Evolutionary conservation across 2,113 vertebrate species (phyloP).

Genomic region (Hepsetus odoe): DNA sequence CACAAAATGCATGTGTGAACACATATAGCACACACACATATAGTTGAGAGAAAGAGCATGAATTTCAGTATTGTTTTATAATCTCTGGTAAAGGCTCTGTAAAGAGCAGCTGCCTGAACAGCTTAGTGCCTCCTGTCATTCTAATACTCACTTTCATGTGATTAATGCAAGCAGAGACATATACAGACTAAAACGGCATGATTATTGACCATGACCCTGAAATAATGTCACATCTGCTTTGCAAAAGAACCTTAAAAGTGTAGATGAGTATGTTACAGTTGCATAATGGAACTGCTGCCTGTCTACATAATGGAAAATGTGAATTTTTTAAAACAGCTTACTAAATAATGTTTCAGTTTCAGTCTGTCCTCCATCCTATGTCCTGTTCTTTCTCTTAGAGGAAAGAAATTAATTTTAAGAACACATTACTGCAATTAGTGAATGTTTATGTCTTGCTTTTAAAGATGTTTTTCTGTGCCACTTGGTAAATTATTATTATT

Average conservation of each 20-base stretch:
- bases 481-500: no score
- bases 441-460: no score
- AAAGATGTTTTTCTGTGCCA: no score
- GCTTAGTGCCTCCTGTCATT: conserved; percentile 13
- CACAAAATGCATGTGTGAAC: conserved; percentile 38
- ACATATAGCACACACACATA: conserved; percentile 55
- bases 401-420: no score
- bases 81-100: conserved; percentile 39
- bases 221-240: not conserved
- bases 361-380: not conserved
- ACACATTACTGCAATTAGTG: not conserved
- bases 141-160: conserved; percentile 36
- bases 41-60: not conserved
- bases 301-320: not conserved
- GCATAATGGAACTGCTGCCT: not conserved
- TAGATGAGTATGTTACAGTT: not conserved
- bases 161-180: conserved; percentile 28
- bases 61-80: conserved; percentile 36
- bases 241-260: not conserved
- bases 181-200: conserved; percentile 3
- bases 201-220: not conserved
- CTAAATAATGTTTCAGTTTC: not conserved
- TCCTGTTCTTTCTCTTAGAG: not conserved
- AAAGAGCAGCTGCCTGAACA: conserved; percentile 10
- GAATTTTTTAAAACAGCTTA: no score